Conservation (phyloP, 1,140 invertebrate genomes). For the Cyclina sinensis region DNA sequence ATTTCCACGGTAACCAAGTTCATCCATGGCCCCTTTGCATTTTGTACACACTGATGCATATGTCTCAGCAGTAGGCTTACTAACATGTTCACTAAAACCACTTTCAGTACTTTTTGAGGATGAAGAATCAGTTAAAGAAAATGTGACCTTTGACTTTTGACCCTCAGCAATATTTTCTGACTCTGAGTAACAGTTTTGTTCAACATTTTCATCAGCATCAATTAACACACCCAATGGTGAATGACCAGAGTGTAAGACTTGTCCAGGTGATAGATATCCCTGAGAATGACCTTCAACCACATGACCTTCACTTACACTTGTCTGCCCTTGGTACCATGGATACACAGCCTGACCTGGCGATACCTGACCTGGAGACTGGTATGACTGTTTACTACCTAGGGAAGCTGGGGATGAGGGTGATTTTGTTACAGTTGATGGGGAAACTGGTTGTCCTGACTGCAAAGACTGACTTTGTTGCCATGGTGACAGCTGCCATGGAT, state of each 20-base stretch:
- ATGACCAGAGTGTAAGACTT: not conserved
- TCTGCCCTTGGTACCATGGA: not conserved
- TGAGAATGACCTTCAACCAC: not conserved
- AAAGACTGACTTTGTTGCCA: conserved; percentile 45
- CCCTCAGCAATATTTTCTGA: not conserved
- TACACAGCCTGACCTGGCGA: conserved; percentile 29
- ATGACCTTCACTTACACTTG: conserved; percentile 25
- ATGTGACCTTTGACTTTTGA: conserved; percentile 72
- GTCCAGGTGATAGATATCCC: conserved; percentile 35
- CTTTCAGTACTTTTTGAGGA: conserved; percentile 77
- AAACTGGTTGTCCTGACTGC: not conserved
- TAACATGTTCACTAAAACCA: conserved; percentile 78
- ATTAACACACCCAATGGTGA: not conserved
- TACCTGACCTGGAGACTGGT: conserved; percentile 53
- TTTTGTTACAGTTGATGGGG: conserved; percentile 3
- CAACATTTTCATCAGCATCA: conserved; percentile 2
- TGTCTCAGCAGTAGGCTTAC: not conserved
- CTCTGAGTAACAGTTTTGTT: not conserved
- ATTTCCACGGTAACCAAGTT: not conserved
- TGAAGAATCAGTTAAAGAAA: conserved; percentile 72
- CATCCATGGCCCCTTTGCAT: conserved; percentile 38
- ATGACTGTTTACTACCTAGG: conserved; percentile 20
- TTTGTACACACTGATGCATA: conserved; percentile 61
- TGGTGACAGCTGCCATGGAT: not conserved
- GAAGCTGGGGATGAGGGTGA: conserved; percentile 57